A percentile compares a stretch with the other conserved stretches of the same genome.
phyloP scores from a whole-genome alignment of 2,113 vertebrate species.

The Triplophysa dalaica region DNA sequence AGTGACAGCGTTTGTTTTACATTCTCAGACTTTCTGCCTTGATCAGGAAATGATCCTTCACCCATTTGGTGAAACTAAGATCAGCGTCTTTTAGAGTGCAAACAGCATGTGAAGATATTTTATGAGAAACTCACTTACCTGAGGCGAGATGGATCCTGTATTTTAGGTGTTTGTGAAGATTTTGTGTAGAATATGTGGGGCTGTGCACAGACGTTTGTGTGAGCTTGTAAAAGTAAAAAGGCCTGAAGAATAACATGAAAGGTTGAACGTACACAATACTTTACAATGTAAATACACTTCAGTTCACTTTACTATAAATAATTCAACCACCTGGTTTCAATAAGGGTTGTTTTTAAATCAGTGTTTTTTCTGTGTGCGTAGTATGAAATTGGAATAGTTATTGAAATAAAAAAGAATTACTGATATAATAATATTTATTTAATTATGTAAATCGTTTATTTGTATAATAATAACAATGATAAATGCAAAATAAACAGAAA shows the following conservation, averaged over 20 bases:
- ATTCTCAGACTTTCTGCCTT: neutral
- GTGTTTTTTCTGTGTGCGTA: neutral
- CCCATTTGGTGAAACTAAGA: neutral
- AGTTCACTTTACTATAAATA: neutral
- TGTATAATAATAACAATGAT: too few species aligned
- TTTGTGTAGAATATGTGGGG: neutral
- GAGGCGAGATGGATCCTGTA: neutral
- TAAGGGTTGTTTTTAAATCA: neutral
- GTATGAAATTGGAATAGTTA: too few species aligned
- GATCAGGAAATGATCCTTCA: slow-evolving; percentile 5
- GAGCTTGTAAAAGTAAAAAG: neutral
- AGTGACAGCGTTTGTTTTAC: neutral
- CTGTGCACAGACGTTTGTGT: neutral
- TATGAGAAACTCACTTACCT: slow-evolving; percentile 5
- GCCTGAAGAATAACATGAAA: neutral
- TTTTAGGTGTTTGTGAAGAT: neutral
- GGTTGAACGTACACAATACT: neutral
- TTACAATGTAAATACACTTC: neutral
- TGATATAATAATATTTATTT: too few species aligned
- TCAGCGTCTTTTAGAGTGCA: neutral
- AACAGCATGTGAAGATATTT: neutral
- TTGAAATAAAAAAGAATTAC: too few species aligned
- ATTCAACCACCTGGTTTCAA: neutral
- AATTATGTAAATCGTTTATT: too few species aligned
- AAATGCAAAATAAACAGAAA: too few species aligned